Base-by-base conservation (phyloP, 2,888 invertebrate genomes). In the Scaptomyza caliginosa region DNA sequence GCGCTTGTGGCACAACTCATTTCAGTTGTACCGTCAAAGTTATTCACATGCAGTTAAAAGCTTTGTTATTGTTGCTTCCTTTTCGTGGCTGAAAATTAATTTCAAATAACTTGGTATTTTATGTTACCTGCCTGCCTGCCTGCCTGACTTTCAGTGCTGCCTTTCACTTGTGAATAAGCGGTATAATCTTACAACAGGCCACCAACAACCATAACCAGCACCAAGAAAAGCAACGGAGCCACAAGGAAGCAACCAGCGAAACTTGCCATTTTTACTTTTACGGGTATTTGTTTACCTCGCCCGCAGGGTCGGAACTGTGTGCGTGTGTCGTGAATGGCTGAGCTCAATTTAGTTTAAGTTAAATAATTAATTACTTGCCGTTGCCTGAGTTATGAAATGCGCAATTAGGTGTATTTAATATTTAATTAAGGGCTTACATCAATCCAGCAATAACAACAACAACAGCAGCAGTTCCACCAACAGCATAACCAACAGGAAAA, bases 301-400 rank as follows among this genome's bases (percentile, higher is more conserved):
- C 55, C n/a, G 39, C 46, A 34, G 62, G 46, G 17, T 36, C 19
- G 19, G 54, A 69, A 59, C 24, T 56, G 60, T 76, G 75, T 63
- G 66, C 40, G 51, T 74, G 58, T 67, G 54, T 70, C 71, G 71
- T 68, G 74, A 60, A 66, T 59, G 72, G 64, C 46, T 63, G 59
- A 67, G 81, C 81, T 88, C 86, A 86, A 84, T 86, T 86, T 84
- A 80, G 86, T 86, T 88, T 64, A 75, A 75, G 78, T 78, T 88
- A 69, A 82, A 84, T 86, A 86, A 86, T 88, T 86, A 86, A 88
- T 88, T 75, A 82, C 70, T 67, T 82, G 74, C 74, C 70, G 76
- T 70, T 86, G 81, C 84, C 78, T 78, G 76, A 80, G 87, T 82
- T 88, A 86, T 86, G 84, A 88, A 86, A 86, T 88, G 84, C 82